Base-by-base conservation (phyloP, 2,797 vertebrate species). In the Sebastes steindachneri region DNA sequence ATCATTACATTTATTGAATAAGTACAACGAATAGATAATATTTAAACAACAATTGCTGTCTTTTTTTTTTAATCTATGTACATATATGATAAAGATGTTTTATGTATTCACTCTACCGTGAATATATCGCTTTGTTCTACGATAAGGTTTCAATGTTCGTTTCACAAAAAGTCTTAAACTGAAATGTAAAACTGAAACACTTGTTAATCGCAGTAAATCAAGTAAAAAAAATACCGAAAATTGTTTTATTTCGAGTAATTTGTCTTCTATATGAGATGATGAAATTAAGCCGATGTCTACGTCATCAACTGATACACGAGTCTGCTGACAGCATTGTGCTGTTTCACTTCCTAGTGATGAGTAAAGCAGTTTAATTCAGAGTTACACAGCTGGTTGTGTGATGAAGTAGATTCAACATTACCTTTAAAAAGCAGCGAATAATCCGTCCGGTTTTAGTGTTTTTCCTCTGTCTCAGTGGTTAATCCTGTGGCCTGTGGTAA, bases 341-440 rank as follows among this genome's bases (percentile, higher is more conserved):
- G 10, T 7, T 15, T 4, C 10, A 9, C 9, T 31, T 9, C 7
- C 3, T 2, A 4, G 9, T 29, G 28, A 8, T 1, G 9, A 53
- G 1, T 19, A 10, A 31, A 1, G 7, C 12, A 3, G 23, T 25
- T 25, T 11, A 9, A 35, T 17, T 12, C 2, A 12, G 4, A 31
- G 1, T 14, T 33, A 15, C 4, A 19, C 1, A 8, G 14, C 21
- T 11, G 9, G 1, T 8, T 35, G 4, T 6, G 4, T 14, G 2
- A 19, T 1, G 0, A 12, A 29, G 1, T 19, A 25, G 54, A 57
- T 23, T 6, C 8, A 5, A 23, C 1, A 21, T 80, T 90, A 94
- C 92, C 92, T 91, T 68, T 83, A 28, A 51, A 17, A 59, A 19
- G 8, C 9, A n/a, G 6, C 0, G 3, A 71, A 21, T 7, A 68